Evolutionary conservation across 2,113 vertebrate genomes (phyloP).

Genomic region (Pomatorhinus ruficollis): DNA sequence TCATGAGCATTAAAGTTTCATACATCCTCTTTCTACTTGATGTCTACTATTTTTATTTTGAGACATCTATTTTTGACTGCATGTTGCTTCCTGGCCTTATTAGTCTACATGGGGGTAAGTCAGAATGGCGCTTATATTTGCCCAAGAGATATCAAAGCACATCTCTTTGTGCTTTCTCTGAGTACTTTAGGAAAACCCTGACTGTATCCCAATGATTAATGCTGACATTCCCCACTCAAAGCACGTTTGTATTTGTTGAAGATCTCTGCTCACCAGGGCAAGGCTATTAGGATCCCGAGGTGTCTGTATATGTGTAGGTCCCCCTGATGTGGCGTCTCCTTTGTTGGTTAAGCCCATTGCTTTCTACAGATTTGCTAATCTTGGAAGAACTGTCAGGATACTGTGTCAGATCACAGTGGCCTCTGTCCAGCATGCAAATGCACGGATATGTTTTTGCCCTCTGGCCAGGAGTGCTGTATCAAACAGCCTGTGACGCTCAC

Average conservation of each 20-base stretch:
- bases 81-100: neutral
- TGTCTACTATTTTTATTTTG: neutral
- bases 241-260: neutral
- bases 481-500: conserved; percentile 2
- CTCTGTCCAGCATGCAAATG: conserved; percentile 67
- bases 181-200: neutral
- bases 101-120: neutral
- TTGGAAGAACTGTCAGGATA: conserved; percentile 49
- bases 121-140: neutral
- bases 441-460: conserved; percentile 55
- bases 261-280: neutral
- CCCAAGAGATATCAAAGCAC: neutral
- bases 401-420: conserved; percentile 67
- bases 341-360: conserved; percentile 31
- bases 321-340: neutral
- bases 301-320: neutral
- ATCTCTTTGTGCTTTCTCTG: neutral
- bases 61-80: neutral
- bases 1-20: neutral
- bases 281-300: neutral
- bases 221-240: neutral
- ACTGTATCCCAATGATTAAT: neutral
- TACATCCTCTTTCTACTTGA: neutral
- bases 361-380: conserved; percentile 64
- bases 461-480: conserved; percentile 24